Percentiles rank a stretch among this genome's conserved stretches.
These are phyloP conservation scores for Acanthurus leucopareius DNA, from an alignment of 2,797 vertebrate species.

Conservation along the genomic window DNA sequence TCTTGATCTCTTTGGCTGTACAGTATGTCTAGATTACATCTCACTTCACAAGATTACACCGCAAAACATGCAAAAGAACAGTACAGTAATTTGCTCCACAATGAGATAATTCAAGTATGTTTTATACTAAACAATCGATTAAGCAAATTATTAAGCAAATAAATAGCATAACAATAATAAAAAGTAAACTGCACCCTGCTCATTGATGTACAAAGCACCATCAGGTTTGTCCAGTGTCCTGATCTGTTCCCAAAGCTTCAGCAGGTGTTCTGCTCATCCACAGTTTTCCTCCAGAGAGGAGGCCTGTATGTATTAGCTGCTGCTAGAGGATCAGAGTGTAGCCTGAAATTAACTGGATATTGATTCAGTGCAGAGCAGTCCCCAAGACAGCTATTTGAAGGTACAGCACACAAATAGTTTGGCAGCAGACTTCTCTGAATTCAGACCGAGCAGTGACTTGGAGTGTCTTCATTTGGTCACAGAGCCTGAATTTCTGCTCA, in stretches of 20 bases:
- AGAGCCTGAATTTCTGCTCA: constrained; percentile 25
- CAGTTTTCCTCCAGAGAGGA: constrained; percentile 66
- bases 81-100: neutral
- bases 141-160: neutral
- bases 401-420: constrained; percentile 60
- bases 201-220: constrained; percentile 35
- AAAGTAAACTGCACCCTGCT: constrained; percentile 3
- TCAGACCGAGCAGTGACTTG: constrained; percentile 45
- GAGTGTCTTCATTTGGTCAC: constrained; percentile 48
- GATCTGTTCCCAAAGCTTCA: constrained; percentile 41
- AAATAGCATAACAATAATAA: constrained; percentile 7
- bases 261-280: constrained; percentile 63
- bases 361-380: constrained; percentile 74
- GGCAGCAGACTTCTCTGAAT: constrained; percentile 55
- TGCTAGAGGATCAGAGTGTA: constrained; percentile 71
- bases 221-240: constrained; percentile 38
- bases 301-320: constrained; percentile 64
- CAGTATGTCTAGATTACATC: neutral
- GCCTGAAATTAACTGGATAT: constrained; percentile 83
- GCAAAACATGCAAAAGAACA: neutral
- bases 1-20: neutral
- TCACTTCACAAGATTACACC: neutral
- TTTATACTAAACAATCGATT: constrained; percentile 1
- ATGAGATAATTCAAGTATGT: neutral
- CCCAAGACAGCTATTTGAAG: constrained; percentile 73